Evolutionary conservation across 2,888 invertebrate species (phyloP), one percentile per base, ranked within the genome.

Genomic region (Thera obeliscata): DNA sequence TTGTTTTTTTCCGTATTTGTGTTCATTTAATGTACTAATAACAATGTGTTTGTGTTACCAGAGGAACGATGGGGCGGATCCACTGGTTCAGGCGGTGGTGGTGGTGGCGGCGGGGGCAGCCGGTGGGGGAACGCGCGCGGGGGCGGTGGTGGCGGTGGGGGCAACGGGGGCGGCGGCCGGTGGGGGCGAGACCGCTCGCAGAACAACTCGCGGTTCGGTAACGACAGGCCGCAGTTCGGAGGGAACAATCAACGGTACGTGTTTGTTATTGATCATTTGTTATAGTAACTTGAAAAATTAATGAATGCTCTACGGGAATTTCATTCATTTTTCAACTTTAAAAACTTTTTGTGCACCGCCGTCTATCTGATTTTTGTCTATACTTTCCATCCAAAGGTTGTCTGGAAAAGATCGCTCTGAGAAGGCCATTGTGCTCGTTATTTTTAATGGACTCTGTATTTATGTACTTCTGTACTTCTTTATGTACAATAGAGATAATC

Each of bases 51-150:
- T 38, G 56, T 65, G 22, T 61, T 41, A 41, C 7, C 79, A 88
- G 89, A 87, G 56, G 90, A 89, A 22, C 81, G 91, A 0, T 90
- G 91, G 71, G 85, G 82, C 50, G 78, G 52, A 2, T 52, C 52
- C 0, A 33, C 8, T 1, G 52, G 80, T 9, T 82, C 87, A 1
- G 82, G 87, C 2, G 81, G 82, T 9, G 83, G 87, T 61, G 83
- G 87, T 22, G 87, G 84, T 48, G 82, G 87, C 12, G 81, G 85
- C 33, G 78, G 81, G 22, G 83, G 88, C 66, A 85, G 75, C 1
- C 54, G 77, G 79, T 73, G 76, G 2, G 77, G 81, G 0, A 22
- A 22, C 22, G 22, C 22, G 22, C 22, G 22, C 66, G 85, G 88
- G 1, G 82, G 87, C 2, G 81, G 87, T 22, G 87, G 84, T 48